Conservation (phyloP, 2,888 invertebrate genomes). For the Erannis defoliaria region DNA sequence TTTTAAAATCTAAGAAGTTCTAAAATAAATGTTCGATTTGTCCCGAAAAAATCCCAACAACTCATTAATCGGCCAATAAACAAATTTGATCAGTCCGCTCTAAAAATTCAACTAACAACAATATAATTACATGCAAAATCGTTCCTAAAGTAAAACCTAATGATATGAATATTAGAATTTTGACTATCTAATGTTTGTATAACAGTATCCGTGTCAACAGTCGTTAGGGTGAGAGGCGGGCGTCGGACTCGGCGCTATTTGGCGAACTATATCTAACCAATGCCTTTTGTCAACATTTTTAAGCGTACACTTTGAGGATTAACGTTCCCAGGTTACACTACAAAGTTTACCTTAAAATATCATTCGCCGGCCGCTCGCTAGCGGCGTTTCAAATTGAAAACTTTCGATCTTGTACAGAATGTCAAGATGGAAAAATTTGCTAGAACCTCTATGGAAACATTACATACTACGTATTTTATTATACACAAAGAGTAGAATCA, state of each 20-base stretch:
- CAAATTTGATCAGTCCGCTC: slow-evolving; percentile 69
- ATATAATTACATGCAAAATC: slow-evolving; percentile 67
- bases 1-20: slow-evolving; percentile 65
- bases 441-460: slow-evolving; percentile 75
- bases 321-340: slow-evolving; percentile 60
- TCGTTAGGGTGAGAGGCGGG: slow-evolving; percentile 54
- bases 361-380: slow-evolving; percentile 55
- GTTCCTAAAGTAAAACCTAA: slow-evolving; percentile 84
- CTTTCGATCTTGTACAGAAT: slow-evolving; percentile 62
- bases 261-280: slow-evolving; percentile 56
- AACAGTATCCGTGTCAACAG: slow-evolving; percentile 57
- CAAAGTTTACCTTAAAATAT: slow-evolving; percentile 66
- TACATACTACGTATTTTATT: slow-evolving; percentile 72
- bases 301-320: slow-evolving; percentile 68
- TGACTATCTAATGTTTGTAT: slow-evolving; percentile 81
- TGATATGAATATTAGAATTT: slow-evolving; percentile 85
- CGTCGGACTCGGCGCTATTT: slow-evolving; percentile 54
- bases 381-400: slow-evolving; percentile 36
- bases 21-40: slow-evolving; percentile 54
- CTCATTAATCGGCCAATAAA: slow-evolving; percentile 74
- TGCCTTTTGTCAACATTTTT: slow-evolving; percentile 60
- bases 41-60: slow-evolving; percentile 59
- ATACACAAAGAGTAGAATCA: slow-evolving; percentile 76
- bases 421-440: slow-evolving; percentile 73
- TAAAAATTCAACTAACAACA: slow-evolving; percentile 71